A percentile compares a stretch with the other conserved stretches of the same genome.
Conservation (phyloP, 37 sponge, comb jelly and placozoan species). For the Axinella damicornis region DNA sequence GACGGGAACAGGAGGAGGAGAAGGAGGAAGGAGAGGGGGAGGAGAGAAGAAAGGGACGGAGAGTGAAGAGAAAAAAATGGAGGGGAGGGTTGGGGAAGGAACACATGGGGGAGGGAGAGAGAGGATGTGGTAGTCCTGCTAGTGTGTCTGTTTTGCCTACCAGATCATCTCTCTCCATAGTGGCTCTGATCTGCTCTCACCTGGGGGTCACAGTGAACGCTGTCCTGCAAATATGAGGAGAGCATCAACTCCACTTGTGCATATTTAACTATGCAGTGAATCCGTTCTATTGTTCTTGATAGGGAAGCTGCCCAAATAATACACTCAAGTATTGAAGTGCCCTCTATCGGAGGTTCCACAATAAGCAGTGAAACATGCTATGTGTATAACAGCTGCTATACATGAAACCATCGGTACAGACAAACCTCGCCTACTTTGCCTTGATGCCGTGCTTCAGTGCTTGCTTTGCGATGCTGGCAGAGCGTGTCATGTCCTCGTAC, state of each 20-base stretch:
- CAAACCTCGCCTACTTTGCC: slow-evolving; percentile 72
- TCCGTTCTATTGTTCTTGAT: no score
- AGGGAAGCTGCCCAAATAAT: no score
- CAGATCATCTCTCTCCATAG: slow-evolving; percentile 94
- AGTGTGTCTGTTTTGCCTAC: slow-evolving; percentile 19
- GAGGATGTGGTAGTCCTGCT: no score
- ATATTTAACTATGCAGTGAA: neutral
- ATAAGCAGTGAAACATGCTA: no score
- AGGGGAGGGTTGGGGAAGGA: slow-evolving; percentile 4
- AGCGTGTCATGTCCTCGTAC: slow-evolving; percentile 98
- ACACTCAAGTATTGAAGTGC: no score
- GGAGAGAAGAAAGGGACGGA: neutral
- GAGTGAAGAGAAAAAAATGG: slow-evolving; percentile 1
- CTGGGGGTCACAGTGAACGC: slow-evolving; percentile 98
- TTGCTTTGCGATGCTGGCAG: slow-evolving; percentile 95
- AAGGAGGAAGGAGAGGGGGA: neutral
- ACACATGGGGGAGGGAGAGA: neutral
- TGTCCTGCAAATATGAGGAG: slow-evolving; percentile 66
- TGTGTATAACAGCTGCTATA: no score
- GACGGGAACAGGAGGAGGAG: neutral
- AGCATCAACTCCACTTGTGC: no score
- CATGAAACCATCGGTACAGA: no score
- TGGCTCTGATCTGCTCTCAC: slow-evolving; percentile 99
- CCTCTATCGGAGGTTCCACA: no score
- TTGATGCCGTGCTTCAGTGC: slow-evolving; percentile 94